Base-by-base conservation (phyloP, 2,888 invertebrate species). In the Rosalia funebris region DNA sequence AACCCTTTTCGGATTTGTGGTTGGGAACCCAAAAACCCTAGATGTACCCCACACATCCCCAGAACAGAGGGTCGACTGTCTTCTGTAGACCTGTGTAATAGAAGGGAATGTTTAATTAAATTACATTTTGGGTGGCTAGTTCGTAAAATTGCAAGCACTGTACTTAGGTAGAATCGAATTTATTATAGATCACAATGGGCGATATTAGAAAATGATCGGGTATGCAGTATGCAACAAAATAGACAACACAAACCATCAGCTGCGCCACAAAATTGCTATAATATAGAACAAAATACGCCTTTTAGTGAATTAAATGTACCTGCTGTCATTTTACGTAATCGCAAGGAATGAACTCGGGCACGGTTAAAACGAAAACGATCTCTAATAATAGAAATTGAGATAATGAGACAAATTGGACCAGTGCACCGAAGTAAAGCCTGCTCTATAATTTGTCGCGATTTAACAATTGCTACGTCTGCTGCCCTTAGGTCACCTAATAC, bases 371-470 rank as follows among this genome's bases (percentile, higher is more conserved):
- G 65, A 64, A 65, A 70, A 72, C 68, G 65, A 68, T 64, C 66
- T 55, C 57, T 72, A 71, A 71, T 72, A 62, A 72, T 68, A 71
- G 68, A 72, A 72, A 71, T 72, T 60, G 64, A 65, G 60, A 62
- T 57, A 68, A 70, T 69, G 66, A 68, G 72, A 57, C 62, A 70
- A 66, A 63, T 65, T 66, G 68, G 68, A 36, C 60, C 45, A 59
- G 62, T 50, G 52, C 59, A 46, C 46, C 48, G 53, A 62, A 60
- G 62, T 60, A 57, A 56, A 63, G 55, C 55, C 57, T 57, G 60
- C 64, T 58, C 68, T 72, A 65, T 73, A 73, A 73, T 73, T 73
- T 73, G 68, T 68, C 69, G 66, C 69, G 68, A 69, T 71, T 71
- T 66, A 67, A 61, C 66, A 71, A 70, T 72, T 71, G 61, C 50